A percentile compares a stretch with the other conserved stretches of the same genome.
Conservation (phyloP, 2,888 invertebrate genomes). For the Macropis europaea region DNA sequence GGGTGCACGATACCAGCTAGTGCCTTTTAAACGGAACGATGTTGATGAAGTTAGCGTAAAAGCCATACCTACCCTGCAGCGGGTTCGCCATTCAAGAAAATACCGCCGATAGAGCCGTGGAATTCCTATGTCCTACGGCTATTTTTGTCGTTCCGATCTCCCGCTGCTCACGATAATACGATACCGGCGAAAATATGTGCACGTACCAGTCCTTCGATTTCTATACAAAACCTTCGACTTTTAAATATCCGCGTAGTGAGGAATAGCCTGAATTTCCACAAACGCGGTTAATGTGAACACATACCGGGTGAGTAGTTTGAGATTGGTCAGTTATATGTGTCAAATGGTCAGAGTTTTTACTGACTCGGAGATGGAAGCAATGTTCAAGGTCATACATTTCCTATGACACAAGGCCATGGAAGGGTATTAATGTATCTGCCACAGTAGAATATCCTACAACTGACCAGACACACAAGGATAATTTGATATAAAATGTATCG, state of each 20-base stretch:
- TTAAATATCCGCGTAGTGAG: neutral
- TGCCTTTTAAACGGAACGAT: conserved; percentile 21
- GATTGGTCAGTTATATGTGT: no score
- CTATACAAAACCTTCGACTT: neutral
- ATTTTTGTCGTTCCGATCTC: conserved; percentile 3
- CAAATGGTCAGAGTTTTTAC: no score
- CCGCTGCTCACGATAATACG: neutral
- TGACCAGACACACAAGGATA: no score
- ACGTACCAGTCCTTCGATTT: conserved; percentile 3
- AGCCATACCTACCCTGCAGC: neutral
- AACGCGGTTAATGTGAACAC: neutral
- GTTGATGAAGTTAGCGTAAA: conserved; percentile 27
- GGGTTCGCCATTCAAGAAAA: neutral
- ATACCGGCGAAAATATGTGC: neutral
- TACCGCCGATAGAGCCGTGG: neutral
- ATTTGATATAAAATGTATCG: no score
- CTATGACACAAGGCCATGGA: no score
- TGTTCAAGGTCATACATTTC: no score
- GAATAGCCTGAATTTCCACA: neutral
- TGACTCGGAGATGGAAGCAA: no score
- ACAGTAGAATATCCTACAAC: no score
- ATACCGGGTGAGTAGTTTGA: no score
- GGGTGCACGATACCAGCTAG: neutral
- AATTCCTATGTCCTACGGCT: conserved; percentile 3
- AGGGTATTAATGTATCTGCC: no score